A percentile compares a stretch with the other conserved stretches of the same genome.
These are phyloP conservation scores for Mormyrus proboscirostris DNA, from an alignment of 2,797 vertebrate genomes.

Conservation along the genomic window DNA sequence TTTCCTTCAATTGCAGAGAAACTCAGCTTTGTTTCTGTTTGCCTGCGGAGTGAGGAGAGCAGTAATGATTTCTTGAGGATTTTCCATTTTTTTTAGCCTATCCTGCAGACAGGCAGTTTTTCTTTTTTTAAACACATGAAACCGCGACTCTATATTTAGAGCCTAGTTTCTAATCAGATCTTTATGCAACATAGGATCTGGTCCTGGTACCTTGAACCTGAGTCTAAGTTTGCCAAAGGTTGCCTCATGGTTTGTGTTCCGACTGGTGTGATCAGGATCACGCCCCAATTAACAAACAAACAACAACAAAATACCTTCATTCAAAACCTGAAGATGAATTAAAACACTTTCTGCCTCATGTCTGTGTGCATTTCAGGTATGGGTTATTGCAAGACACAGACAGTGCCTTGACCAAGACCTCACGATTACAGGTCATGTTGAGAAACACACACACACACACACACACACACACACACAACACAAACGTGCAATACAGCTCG, in stretches of 20 bases:
- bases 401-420: not conserved
- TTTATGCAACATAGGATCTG: constrained; percentile 26
- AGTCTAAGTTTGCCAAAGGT: constrained; percentile 43
- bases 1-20: not conserved
- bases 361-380: not conserved
- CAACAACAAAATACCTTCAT: not conserved
- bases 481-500: not conserved
- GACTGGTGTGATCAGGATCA: constrained; percentile 32
- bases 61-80: not conserved
- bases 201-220: constrained; percentile 56
- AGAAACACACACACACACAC: not conserved
- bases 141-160: constrained; percentile 19
- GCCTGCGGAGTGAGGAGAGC: not conserved
- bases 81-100: not conserved
- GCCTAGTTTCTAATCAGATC: constrained; percentile 16
- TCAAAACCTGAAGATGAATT: not conserved
- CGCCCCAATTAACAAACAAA: not conserved
- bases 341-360: not conserved
- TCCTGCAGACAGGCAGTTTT: not conserved
- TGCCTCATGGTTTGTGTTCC: constrained; percentile 45
- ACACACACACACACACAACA: not conserved
- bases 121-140: not conserved
- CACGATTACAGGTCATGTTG: not conserved
- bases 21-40: not conserved
- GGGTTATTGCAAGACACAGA: not conserved